Conservation (phyloP, 2,113 vertebrate genomes). For the Saccopteryx leptura region DNA sequence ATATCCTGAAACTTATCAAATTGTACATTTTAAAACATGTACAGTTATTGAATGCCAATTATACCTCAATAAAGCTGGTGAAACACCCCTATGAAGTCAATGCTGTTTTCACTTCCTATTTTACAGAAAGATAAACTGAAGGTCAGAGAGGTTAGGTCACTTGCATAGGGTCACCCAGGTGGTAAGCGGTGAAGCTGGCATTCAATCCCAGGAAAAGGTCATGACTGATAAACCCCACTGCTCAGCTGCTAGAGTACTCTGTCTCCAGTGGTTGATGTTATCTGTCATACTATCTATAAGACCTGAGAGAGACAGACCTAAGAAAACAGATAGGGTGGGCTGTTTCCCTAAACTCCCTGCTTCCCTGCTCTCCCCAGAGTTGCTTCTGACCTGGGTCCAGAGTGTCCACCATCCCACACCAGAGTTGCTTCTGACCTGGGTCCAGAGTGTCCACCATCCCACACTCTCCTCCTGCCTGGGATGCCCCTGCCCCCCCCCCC, state of each 20-base stretch:
- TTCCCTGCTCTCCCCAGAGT: no score
- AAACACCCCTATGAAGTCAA: neutral
- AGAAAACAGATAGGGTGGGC: neutral
- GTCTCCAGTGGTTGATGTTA: neutral
- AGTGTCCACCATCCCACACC: neutral
- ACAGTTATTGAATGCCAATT: neutral
- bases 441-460: neutral
- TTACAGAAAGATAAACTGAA: neutral
- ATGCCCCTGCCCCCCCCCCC: neutral
- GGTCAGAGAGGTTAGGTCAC: neutral
- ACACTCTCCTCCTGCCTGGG: neutral
- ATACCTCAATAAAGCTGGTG: neutral
- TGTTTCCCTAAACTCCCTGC: accelerated
- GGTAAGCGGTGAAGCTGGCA: neutral
- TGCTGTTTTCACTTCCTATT: neutral
- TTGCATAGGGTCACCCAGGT: neutral
- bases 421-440: neutral
- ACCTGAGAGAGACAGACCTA: neutral
- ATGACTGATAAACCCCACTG: neutral
- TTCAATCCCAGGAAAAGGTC: neutral
- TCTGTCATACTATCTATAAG: neutral
- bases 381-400: neutral
- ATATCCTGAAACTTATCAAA: neutral
- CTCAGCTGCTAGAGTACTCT: accelerated
- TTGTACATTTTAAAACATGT: neutral